phyloP scores from a whole-genome alignment of 2,113 vertebrate species.

The Oxyura jamaicensis region DNA sequence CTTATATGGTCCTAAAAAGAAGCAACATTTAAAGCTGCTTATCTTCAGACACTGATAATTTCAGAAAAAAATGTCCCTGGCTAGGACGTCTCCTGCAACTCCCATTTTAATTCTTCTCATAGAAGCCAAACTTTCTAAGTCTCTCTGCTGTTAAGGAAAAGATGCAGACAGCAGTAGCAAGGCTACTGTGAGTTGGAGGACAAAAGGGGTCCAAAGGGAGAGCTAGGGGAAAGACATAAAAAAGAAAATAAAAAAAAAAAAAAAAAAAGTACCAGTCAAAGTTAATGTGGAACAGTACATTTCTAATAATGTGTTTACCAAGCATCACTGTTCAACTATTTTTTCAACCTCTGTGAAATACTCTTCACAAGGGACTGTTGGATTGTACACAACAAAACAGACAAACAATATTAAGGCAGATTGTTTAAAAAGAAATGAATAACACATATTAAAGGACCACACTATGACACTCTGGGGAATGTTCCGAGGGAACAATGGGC shows the following conservation, averaged over 20 bases:
- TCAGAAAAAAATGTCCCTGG: neutral
- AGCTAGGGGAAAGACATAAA: neutral
- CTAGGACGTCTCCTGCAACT: neutral
- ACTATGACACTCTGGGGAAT: neutral
- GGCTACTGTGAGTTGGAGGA: neutral
- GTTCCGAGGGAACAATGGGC: neutral
- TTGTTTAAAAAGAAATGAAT: neutral
- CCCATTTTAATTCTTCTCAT: neutral
- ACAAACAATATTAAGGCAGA: conserved; percentile 1
- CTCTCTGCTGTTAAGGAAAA: neutral
- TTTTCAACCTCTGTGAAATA: conserved; percentile 17
- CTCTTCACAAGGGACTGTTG: neutral
- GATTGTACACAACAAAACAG: neutral
- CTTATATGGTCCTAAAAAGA: neutral
- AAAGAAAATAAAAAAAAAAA: neutral
- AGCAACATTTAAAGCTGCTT: neutral
- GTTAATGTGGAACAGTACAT: neutral
- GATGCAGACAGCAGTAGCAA: neutral
- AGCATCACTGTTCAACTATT: neutral
- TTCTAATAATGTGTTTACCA: conserved; percentile 12
- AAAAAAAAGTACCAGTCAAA: neutral
- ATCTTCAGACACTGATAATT: neutral
- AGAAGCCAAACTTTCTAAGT: conserved; percentile 2
- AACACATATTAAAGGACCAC: neutral
- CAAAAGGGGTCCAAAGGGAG: neutral